phyloP scores from a whole-genome alignment of 2,113 vertebrate genomes.

The Mesembrinibis cayennensis region DNA sequence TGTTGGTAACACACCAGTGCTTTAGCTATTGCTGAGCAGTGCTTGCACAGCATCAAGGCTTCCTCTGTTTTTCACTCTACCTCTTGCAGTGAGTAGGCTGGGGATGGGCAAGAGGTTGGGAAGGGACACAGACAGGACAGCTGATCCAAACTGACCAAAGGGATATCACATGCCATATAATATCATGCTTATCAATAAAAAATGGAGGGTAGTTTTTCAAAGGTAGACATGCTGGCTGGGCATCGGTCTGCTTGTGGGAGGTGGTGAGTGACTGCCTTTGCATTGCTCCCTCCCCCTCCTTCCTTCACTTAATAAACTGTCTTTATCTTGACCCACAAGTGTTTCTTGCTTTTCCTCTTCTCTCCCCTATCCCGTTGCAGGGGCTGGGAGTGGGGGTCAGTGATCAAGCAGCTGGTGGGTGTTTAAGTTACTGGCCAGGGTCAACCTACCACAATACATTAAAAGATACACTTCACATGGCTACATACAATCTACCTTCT shows the following conservation, averaged over 20 bases:
- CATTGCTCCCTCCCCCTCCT: not conserved
- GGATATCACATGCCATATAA: not conserved
- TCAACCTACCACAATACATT: not conserved
- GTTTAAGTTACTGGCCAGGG: not conserved
- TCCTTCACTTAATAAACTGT: not conserved
- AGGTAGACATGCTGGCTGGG: not conserved
- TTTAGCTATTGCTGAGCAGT: not conserved
- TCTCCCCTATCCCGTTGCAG: not conserved
- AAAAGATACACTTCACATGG: not conserved
- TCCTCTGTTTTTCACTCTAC: not conserved
- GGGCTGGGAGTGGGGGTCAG: not conserved
- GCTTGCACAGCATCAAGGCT: not conserved
- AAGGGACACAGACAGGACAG: not conserved
- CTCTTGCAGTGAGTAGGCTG: not conserved
- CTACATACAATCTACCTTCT: not conserved
- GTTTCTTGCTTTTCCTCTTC: not conserved
- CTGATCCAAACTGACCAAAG: not conserved
- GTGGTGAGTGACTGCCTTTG: not conserved
- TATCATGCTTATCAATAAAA: not conserved
- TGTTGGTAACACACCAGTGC: not conserved
- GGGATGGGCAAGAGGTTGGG: not conserved
- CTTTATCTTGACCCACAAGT: not conserved
- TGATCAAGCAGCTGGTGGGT: not conserved
- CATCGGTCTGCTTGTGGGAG: not conserved
- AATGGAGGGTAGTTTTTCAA: not conserved